Evolutionary conservation across 2,797 vertebrate genomes (phyloP).

Genomic region (Cyclura pinguis): DNA sequence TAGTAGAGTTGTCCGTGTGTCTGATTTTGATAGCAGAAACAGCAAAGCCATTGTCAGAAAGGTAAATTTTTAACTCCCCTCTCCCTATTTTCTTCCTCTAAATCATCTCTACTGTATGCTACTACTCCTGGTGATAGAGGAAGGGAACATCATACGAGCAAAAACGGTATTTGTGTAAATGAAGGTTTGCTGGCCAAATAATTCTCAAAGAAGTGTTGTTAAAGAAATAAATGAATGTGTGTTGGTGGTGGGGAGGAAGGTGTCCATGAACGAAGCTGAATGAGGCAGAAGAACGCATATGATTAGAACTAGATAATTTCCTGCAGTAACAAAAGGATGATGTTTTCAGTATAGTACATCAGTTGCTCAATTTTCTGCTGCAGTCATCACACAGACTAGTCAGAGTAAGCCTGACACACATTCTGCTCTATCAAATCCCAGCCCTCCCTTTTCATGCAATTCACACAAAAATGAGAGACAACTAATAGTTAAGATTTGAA

Average conservation of each 20-base stretch:
- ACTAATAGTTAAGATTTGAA: not conserved
- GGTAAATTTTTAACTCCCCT: not conserved
- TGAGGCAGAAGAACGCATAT: conserved; percentile 50
- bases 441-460: not conserved
- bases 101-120: not conserved
- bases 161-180: not conserved
- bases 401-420: conserved; percentile 24
- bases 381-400: conserved; percentile 22
- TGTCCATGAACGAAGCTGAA: conserved; percentile 39
- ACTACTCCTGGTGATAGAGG: not conserved
- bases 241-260: conserved; percentile 13
- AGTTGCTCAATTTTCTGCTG: conserved; percentile 26
- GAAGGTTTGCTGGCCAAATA: not conserved
- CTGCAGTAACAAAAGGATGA: conserved; percentile 37
- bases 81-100: not conserved
- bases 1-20: not conserved
- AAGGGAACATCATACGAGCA: not conserved
- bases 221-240: conserved; percentile 29
- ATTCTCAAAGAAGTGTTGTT: not conserved
- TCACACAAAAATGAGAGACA: conserved; percentile 32
- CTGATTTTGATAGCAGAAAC: not conserved
- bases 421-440: not conserved
- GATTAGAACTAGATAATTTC: conserved; percentile 42
- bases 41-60: not conserved
- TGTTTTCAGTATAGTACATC: conserved; percentile 47